A percentile compares a stretch with the other conserved stretches of the same genome.
phyloP scores from a whole-genome alignment of 1,140 invertebrate species.

The Carcinoscorpius rotundicauda region DNA sequence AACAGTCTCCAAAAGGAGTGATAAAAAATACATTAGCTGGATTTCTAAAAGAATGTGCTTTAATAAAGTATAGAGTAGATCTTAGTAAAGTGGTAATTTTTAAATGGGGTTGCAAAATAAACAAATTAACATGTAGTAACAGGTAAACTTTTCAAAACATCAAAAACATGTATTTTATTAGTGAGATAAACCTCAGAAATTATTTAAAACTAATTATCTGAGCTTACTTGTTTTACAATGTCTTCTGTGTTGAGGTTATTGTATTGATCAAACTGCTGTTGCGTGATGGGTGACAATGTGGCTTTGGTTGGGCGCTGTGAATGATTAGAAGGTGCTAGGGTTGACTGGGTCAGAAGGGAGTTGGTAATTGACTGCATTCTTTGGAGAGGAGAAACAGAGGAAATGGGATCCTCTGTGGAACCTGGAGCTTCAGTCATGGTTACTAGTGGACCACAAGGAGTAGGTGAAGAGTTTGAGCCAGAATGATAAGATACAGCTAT shows the following conservation, averaged over 20 bases:
- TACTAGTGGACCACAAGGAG: too few species aligned
- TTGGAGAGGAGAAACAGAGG: slow-evolving; percentile 64
- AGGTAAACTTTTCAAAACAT: not conserved
- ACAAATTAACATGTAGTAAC: too few species aligned
- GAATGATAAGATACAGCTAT: slow-evolving; percentile 2
- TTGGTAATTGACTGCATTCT: slow-evolving; percentile 97
- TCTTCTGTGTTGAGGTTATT: slow-evolving; percentile 97
- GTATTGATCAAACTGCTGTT: slow-evolving; percentile 97
- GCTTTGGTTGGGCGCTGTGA: slow-evolving; percentile 80
- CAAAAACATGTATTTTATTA: not conserved
- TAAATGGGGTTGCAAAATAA: too few species aligned
- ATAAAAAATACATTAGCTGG: too few species aligned
- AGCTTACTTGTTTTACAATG: slow-evolving; percentile 74
- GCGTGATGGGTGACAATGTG: slow-evolving; percentile 94
- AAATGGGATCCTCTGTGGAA: slow-evolving; percentile 1
- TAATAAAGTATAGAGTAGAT: too few species aligned
- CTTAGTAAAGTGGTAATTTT: too few species aligned
- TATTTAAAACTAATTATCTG: too few species aligned
- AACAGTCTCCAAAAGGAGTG: too few species aligned
- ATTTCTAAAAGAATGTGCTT: too few species aligned
- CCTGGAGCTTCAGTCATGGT: slow-evolving; percentile 7
- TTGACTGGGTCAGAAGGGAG: slow-evolving; percentile 80
- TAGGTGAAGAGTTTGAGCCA: slow-evolving; percentile 4
- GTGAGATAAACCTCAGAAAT: too few species aligned
- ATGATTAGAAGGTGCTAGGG: slow-evolving; percentile 25